Percentiles rank a stretch among this genome's conserved stretches.
phyloP scores from a whole-genome alignment of 2,113 vertebrate genomes.

The Phalacrocorax pelagicus region DNA sequence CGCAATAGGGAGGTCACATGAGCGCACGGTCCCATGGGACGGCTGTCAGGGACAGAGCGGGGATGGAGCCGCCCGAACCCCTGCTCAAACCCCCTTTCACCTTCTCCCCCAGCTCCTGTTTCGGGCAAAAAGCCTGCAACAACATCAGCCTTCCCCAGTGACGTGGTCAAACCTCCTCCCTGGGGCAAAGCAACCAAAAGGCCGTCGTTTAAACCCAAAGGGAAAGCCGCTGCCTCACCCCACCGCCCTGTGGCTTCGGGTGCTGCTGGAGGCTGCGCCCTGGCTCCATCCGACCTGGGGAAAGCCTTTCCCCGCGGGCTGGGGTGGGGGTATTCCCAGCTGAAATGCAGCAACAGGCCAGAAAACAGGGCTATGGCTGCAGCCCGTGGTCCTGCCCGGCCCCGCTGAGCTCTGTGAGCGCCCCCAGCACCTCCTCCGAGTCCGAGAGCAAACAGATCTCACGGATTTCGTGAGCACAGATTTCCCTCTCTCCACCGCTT shows the following conservation, averaged over 20 bases:
- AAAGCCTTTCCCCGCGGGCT: not conserved
- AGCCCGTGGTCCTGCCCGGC: no score
- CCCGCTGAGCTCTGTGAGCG: no score
- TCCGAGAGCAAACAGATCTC: not conserved
- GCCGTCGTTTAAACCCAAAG: not conserved
- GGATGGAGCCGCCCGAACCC: not conserved
- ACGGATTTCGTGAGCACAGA: not conserved
- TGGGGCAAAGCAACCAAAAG: not conserved
- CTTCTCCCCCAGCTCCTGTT: not conserved
- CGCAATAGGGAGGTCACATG: fast-evolving
- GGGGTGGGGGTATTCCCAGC: not conserved
- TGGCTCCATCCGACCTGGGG: not conserved
- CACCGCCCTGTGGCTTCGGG: not conserved
- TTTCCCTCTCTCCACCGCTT: not conserved
- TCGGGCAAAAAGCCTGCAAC: not conserved
- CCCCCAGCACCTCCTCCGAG: not conserved
- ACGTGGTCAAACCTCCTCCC: not conserved
- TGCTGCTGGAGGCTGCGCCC: not conserved
- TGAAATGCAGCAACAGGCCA: not conserved
- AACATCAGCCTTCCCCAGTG: not conserved
- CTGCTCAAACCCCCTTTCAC: not conserved
- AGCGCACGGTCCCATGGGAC: fast-evolving
- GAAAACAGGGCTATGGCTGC: not conserved
- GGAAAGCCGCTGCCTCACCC: not conserved
- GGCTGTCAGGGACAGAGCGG: not conserved